phyloP scores from a whole-genome alignment of 2,888 invertebrate genomes.

The Sarcophaga rosellei region DNA sequence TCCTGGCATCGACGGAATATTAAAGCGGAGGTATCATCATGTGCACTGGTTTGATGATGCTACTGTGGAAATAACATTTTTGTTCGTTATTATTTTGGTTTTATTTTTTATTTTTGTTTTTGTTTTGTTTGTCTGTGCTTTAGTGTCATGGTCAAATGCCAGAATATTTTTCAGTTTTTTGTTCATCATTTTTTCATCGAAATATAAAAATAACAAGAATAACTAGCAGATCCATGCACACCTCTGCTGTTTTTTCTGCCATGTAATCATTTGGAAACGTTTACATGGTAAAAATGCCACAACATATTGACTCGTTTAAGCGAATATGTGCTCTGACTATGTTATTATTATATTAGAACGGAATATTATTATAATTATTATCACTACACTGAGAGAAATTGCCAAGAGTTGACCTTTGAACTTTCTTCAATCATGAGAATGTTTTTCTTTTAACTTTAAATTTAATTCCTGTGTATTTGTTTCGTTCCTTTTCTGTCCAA shows the following conservation, averaged over 20 bases:
- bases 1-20: background rate
- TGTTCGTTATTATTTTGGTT: background rate
- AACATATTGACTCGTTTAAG: background rate
- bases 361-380: conserved; percentile 4
- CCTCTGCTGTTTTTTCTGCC: background rate
- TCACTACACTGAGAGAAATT: conserved; percentile 5
- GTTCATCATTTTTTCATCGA: conserved; percentile 46
- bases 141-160: conserved; percentile 60
- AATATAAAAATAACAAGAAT: background rate
- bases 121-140: background rate
- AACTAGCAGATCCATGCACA: background rate
- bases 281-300: background rate
- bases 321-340: background rate
- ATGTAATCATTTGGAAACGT: conserved; percentile 12
- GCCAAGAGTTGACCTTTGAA: background rate
- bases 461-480: background rate
- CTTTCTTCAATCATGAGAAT: background rate
- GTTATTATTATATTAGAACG: background rate
- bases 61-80: background rate
- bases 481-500: background rate
- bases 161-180: conserved; percentile 48
- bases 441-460: background rate
- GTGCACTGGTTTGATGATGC: background rate
- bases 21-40: conserved; percentile 26
- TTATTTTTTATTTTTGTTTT: too few relatives aligned